Conservation (phyloP, 2,888 invertebrate genomes). For the Galerucella calmariensis region DNA sequence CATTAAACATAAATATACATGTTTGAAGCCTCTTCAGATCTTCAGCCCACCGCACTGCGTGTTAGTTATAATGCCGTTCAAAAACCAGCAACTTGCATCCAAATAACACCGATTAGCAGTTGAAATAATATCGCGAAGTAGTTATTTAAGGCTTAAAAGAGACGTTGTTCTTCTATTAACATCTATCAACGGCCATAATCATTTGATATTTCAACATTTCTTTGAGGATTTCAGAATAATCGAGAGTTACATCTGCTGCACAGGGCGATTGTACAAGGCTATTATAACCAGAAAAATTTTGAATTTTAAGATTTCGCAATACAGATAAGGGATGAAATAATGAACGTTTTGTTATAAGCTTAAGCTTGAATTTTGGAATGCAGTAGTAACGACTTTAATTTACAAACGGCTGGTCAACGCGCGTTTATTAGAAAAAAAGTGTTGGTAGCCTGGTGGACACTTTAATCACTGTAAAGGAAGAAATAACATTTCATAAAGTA, state of each 20-base stretch:
- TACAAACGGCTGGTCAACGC: not conserved
- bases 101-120: not conserved
- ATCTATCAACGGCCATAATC: conserved; percentile 15
- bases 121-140: conserved; percentile 11
- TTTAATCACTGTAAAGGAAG: too few species aligned
- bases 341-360: conserved; percentile 8
- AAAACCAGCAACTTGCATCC: conserved; percentile 6
- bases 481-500: too few species aligned
- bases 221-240: conserved; percentile 29
- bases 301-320: conserved; percentile 10
- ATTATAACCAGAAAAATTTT: conserved; percentile 1
- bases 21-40: not conserved
- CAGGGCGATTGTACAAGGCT: conserved; percentile 11
- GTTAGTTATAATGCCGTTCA: not conserved
- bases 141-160: conserved; percentile 5
- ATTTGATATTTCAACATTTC: conserved; percentile 18
- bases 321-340: conserved; percentile 14
- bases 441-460: too few species aligned
- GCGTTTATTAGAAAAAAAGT: not conserved
- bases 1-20: not conserved
- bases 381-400: not conserved
- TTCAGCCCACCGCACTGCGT: not conserved
- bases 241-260: conserved; percentile 24
- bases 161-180: conserved; percentile 16
- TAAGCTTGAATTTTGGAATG: conserved; percentile 15